phyloP scores from a whole-genome alignment of 1,140 invertebrate genomes.

The Cydia amplana region DNA sequence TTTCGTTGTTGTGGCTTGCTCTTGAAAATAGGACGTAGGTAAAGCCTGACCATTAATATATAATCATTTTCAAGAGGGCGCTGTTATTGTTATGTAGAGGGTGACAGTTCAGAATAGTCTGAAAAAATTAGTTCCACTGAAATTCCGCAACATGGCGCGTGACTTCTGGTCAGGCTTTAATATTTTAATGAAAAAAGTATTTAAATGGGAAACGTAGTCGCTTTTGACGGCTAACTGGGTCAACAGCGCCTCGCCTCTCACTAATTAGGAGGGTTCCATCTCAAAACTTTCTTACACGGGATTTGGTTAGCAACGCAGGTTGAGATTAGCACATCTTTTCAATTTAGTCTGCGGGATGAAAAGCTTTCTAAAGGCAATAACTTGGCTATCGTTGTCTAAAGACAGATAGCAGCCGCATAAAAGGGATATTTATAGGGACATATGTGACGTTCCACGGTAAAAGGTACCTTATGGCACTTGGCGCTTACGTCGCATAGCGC shows the following conservation, averaged over 20 bases:
- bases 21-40: constrained; percentile 5
- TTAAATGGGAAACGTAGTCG: constrained; percentile 3
- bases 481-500: no score
- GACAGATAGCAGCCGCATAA: background rate
- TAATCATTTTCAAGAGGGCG: no score
- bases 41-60: no score
- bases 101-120: no score
- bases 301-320: constrained; percentile 10
- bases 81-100: no score
- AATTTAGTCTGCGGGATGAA: background rate
- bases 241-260: background rate
- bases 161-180: no score
- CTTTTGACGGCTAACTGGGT: constrained; percentile 19
- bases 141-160: no score
- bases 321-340: background rate
- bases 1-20: background rate
- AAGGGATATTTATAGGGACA: background rate
- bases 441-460: no score
- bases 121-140: no score
- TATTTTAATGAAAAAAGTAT: no score
- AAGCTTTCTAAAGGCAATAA: background rate
- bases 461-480: no score
- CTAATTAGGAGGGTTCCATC: constrained; percentile 28
- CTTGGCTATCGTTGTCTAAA: background rate
- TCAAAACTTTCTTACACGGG: constrained; percentile 8